A percentile compares a stretch with the other conserved stretches of the same genome.
Conservation (phyloP, 2,797 vertebrate species). For the Hemitrygon akajei region DNA sequence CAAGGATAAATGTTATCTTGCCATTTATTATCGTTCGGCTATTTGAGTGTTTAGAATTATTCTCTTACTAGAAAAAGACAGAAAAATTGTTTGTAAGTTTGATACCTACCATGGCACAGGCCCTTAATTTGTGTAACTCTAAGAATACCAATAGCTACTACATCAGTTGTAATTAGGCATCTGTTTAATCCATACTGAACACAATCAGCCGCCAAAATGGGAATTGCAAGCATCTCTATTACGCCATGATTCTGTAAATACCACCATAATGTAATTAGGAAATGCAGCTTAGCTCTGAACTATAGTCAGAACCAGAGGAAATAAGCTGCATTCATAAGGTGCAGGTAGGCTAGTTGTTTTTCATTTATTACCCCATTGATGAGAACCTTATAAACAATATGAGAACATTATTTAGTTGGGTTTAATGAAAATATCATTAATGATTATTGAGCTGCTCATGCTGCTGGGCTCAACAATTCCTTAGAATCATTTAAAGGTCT, state of each 20-base stretch:
- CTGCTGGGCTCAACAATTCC: conserved; percentile 6
- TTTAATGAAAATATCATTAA: conserved; percentile 17
- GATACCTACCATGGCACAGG: background rate
- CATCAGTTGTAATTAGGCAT: background rate
- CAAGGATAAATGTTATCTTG: background rate
- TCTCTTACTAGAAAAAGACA: background rate
- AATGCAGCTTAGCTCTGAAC: background rate
- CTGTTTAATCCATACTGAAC: background rate
- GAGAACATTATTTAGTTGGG: conserved; percentile 10
- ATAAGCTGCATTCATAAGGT: too few relatives aligned
- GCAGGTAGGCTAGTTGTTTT: background rate
- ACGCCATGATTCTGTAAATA: background rate
- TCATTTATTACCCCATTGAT: conserved; percentile 1
- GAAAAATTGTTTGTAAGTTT: background rate
- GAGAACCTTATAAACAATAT: conserved; percentile 26
- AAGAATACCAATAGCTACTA: background rate
- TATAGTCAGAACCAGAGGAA: background rate
- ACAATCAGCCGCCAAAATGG: background rate
- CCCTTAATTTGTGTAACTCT: background rate
- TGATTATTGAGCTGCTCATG: background rate
- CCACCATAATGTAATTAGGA: background rate
- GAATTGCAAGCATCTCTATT: background rate
- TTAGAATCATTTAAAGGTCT: background rate
- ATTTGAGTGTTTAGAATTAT: background rate
- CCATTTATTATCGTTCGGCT: background rate